phyloP scores from a whole-genome alignment of 2,797 vertebrate genomes.

The Neomorphus geoffroyi region DNA sequence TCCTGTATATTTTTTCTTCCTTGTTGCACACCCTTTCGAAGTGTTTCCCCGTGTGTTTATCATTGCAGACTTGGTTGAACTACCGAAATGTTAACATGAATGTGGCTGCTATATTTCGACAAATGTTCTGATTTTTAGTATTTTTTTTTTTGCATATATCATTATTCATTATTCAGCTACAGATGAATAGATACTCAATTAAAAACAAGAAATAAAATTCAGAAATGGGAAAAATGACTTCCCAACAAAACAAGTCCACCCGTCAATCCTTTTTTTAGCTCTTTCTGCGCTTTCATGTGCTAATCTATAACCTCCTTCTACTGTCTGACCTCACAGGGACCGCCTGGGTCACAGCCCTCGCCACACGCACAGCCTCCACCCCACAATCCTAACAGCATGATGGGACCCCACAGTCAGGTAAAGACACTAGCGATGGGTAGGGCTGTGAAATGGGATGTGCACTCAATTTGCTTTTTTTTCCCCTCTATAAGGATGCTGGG shows the following conservation, averaged over 20 bases:
- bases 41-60: constrained; percentile 61
- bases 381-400: constrained; percentile 98
- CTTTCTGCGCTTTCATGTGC: constrained; percentile 83
- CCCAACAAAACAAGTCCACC: constrained; percentile 61
- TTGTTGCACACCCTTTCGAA: background rate
- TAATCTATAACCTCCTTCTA: constrained; percentile 88
- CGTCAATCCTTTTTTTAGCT: constrained; percentile 77
- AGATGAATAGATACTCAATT: background rate
- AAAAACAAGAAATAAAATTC: background rate
- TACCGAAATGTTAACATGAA: background rate
- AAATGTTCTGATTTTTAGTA: constrained; percentile 55
- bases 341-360: constrained; percentile 98
- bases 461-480: constrained; percentile 28
- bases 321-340: constrained; percentile 91
- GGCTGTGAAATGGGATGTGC: constrained; percentile 62
- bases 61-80: constrained; percentile 63
- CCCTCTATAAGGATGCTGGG: constrained; percentile 34
- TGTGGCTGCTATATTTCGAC: constrained; percentile 54
- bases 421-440: constrained; percentile 75
- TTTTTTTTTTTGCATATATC: constrained; percentile 1
- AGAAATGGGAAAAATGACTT: background rate
- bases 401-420: constrained; percentile 99
- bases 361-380: constrained; percentile 99
- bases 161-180: background rate
- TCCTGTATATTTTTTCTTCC: background rate